These are phyloP conservation scores for Strongylocentrotus purpuratus DNA, from an alignment of 35 echinoderm and acorn worm species.

Conservation along the genomic window DNA sequence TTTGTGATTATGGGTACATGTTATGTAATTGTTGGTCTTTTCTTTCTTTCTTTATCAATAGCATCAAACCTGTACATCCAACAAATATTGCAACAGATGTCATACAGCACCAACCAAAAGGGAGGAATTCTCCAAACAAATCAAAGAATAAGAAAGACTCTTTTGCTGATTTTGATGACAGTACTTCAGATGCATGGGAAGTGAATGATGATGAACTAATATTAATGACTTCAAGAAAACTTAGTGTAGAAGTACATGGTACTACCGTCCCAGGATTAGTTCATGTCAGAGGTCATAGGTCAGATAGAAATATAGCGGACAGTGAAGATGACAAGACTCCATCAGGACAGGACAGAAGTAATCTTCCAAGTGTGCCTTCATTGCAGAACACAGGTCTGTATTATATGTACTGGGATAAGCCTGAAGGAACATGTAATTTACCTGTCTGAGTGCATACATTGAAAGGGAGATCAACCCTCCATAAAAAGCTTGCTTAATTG, in stretches of 20 bases:
- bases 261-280: slow-evolving; percentile 1
- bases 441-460: too few species aligned
- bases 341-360: neutral
- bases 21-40: neutral
- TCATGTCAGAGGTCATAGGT: slow-evolving; percentile 35
- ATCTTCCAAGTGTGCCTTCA: neutral
- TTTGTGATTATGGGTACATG: too few species aligned
- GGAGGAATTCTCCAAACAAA: slow-evolving; percentile 57
- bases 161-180: slow-evolving; percentile 88
- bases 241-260: slow-evolving; percentile 50
- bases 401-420: neutral
- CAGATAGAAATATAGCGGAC: neutral
- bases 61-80: slow-evolving; percentile 87
- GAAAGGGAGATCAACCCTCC: too few species aligned
- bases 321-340: neutral
- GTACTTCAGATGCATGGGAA: slow-evolving; percentile 87
- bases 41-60: slow-evolving; percentile 27
- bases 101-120: slow-evolving; percentile 63
- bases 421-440: too few species aligned
- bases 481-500: too few species aligned
- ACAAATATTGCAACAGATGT: slow-evolving; percentile 65
- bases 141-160: slow-evolving; percentile 73
- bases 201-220: slow-evolving; percentile 82
- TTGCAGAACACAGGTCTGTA: neutral
- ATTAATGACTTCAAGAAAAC: slow-evolving; percentile 49